phyloP scores from a whole-genome alignment of 2,797 vertebrate species.

The Echeneis naucrates region DNA sequence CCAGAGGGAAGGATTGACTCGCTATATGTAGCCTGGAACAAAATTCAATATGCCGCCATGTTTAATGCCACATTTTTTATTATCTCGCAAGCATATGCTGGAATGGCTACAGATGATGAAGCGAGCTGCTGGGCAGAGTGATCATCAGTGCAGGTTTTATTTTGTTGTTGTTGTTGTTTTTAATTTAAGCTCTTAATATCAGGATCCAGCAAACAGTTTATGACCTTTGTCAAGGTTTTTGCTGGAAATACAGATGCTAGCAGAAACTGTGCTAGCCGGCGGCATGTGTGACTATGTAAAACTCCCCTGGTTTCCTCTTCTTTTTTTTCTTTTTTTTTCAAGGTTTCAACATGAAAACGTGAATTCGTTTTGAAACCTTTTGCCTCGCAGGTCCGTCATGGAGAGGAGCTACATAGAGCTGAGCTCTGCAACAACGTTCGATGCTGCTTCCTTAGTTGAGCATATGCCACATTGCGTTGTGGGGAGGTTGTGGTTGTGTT shows the following conservation, averaged over 20 bases:
- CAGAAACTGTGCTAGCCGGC: constrained; percentile 83
- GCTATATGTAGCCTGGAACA: constrained; percentile 92
- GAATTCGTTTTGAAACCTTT: constrained; percentile 86
- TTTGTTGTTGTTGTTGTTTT: neutral
- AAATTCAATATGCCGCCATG: constrained; percentile 94
- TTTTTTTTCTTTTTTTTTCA: constrained; percentile 35
- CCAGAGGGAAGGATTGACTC: constrained; percentile 88
- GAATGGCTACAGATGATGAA: constrained; percentile 91
- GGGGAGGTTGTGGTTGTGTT: constrained; percentile 46
- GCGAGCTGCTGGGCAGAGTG: constrained; percentile 89
- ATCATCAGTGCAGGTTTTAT: constrained; percentile 30
- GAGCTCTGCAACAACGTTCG: constrained; percentile 73
- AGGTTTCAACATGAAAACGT: constrained; percentile 79
- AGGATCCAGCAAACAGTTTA: constrained; percentile 88
- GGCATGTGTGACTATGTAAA: constrained; percentile 90
- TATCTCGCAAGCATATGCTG: constrained; percentile 95
- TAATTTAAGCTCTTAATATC: constrained; percentile 84
- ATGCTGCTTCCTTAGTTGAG: constrained; percentile 71
- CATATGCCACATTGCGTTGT: constrained; percentile 78
- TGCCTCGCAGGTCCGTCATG: constrained; percentile 75
- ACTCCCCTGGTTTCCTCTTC: constrained; percentile 31
- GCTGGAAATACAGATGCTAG: constrained; percentile 84
- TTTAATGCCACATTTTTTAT: constrained; percentile 96
- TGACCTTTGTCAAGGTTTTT: constrained; percentile 97
- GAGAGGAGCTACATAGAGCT: constrained; percentile 60